These are phyloP conservation scores for Plemyria rubiginata DNA, from an alignment of 2,888 invertebrate species.

Conservation along the genomic window DNA sequence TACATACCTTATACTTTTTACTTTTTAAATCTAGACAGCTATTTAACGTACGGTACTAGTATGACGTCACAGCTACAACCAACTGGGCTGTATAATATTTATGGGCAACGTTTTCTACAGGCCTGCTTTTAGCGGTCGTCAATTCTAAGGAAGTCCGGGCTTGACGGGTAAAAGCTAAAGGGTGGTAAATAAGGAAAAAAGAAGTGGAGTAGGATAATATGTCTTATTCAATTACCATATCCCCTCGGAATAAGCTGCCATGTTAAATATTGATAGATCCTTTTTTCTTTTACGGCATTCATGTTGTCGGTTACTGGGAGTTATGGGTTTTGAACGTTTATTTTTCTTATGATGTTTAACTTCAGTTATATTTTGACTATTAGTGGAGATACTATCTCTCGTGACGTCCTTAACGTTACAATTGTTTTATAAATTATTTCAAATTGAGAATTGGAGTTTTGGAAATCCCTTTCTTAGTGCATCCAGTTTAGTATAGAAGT, in stretches of 20 bases:
- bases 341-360: neutral
- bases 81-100: too few species aligned
- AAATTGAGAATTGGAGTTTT: too few species aligned
- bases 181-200: constrained; percentile 11
- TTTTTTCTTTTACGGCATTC: neutral
- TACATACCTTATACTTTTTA: too few species aligned
- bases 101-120: too few species aligned
- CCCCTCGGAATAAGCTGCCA: constrained; percentile 22
- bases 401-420: too few species aligned
- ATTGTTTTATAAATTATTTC: too few species aligned
- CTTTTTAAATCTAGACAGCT: too few species aligned
- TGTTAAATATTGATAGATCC: neutral
- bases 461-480: too few species aligned
- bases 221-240: neutral
- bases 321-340: neutral
- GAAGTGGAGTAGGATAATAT: constrained; percentile 10
- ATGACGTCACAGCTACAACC: too few species aligned
- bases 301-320: neutral
- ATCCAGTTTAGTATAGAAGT: too few species aligned
- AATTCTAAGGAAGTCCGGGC: neutral
- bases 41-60: too few species aligned
- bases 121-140: neutral
- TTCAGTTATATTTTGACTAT: neutral
- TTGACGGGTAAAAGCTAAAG: constrained; percentile 1
- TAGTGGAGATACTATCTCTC: too few species aligned